Evolutionary conservation across 2,888 invertebrate genomes (phyloP).

Genomic region (Leucozona laternaria): DNA sequence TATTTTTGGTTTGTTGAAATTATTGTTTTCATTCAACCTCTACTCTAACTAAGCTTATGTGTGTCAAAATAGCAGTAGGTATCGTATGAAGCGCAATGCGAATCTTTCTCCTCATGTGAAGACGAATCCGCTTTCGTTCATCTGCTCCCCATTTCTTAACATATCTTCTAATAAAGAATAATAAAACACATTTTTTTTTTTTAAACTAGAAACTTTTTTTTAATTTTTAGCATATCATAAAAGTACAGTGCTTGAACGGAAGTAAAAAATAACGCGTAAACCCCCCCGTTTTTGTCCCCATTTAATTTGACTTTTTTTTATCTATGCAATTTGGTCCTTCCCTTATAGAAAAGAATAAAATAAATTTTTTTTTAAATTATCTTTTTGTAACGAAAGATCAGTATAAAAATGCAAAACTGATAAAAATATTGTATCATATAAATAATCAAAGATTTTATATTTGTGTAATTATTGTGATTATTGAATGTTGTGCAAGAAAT

Average conservation of each 20-base stretch:
- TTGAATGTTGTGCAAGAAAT: conserved; percentile 63
- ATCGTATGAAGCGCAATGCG: no score
- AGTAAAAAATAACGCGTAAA: conserved; percentile 16
- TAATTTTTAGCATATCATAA: conserved; percentile 59
- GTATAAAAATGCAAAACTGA: conserved; percentile 57
- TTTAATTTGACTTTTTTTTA: conserved; percentile 24
- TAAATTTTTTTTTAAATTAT: neutral
- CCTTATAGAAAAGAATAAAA: conserved; percentile 17
- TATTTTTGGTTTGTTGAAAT: no score
- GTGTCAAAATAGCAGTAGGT: no score
- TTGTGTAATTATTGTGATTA: conserved; percentile 30
- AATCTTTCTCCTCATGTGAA: no score
- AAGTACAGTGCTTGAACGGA: conserved; percentile 58
- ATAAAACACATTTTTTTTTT: conserved; percentile 33
- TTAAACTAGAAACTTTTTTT: conserved; percentile 60
- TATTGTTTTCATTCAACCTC: no score
- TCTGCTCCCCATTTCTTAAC: neutral
- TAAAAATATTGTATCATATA: conserved; percentile 32
- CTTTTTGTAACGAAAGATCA: conserved; percentile 21
- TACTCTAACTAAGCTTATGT: no score
- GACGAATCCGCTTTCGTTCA: no score
- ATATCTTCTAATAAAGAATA: neutral
- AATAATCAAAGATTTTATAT: conserved; percentile 13
- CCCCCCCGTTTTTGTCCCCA: neutral
- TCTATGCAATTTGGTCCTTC: conserved; percentile 4